Conservation (phyloP, 2,888 invertebrate genomes). For the Eristalinus sepulchralis region DNA sequence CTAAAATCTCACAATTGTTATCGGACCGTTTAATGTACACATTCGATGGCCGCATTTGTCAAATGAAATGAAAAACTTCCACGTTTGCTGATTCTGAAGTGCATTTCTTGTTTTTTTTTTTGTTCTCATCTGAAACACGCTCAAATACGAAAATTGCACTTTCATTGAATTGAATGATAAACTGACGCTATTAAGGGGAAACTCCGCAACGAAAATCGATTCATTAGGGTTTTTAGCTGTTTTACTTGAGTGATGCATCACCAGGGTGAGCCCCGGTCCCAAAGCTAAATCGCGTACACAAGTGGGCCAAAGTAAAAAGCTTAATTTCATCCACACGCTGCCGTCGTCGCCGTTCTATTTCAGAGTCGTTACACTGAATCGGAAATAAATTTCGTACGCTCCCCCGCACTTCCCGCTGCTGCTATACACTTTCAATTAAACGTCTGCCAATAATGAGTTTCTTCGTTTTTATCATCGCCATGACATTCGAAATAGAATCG, state of each 20-base stretch:
- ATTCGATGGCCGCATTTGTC: not conserved
- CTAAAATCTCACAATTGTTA: too few relatives aligned
- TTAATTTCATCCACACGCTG: not conserved
- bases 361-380: slow-evolving; percentile 29
- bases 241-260: slow-evolving; percentile 47
- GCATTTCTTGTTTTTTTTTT: not conserved
- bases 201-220: slow-evolving; percentile 48
- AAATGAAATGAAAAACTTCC: not conserved
- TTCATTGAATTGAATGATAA: slow-evolving; percentile 61
- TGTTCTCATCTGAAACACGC: not conserved
- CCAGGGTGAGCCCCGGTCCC: slow-evolving; percentile 17
- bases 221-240: slow-evolving; percentile 61
- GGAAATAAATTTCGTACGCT: slow-evolving; percentile 46
- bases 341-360: not conserved
- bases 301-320: not conserved
- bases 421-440: slow-evolving; percentile 64
- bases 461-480: slow-evolving; percentile 60
- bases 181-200: slow-evolving; percentile 32
- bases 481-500: slow-evolving; percentile 54
- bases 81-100: not conserved
- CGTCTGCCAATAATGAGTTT: slow-evolving; percentile 67
- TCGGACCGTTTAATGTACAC: not conserved
- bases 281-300: not conserved
- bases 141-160: slow-evolving; percentile 30
- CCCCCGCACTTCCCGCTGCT: not conserved